Conservation (phyloP, 2,888 invertebrate genomes). For the Cephalotes varians region DNA sequence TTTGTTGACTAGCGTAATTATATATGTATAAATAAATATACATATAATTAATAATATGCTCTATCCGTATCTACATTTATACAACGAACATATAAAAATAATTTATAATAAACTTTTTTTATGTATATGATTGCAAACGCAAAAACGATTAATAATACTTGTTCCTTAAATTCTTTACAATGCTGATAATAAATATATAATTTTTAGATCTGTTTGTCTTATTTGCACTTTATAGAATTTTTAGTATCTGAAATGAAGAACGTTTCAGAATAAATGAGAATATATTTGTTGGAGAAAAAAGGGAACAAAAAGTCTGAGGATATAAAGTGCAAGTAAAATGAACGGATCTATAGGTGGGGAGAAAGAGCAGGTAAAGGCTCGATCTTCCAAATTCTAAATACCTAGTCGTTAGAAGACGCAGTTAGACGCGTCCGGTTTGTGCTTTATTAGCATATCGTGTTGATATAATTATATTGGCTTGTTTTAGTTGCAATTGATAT, state of each 20-base stretch:
- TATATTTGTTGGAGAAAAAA: not conserved
- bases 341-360: not conserved
- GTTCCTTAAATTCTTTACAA: not conserved
- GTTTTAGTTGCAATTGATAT: not conserved
- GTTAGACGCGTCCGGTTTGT: not conserved
- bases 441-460: not conserved
- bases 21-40: not conserved
- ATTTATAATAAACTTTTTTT: not conserved
- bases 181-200: not conserved
- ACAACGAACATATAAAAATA: not conserved
- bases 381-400: not conserved
- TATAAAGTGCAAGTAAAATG: not conserved
- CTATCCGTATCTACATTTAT: not conserved
- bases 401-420: not conserved
- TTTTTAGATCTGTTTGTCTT: not conserved
- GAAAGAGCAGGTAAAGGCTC: not conserved
- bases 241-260: not conserved
- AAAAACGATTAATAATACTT: not conserved
- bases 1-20: too few relatives aligned
- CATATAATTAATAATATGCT: not conserved
- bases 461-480: not conserved
- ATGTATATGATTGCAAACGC: not conserved
- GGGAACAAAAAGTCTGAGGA: not conserved
- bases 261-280: not conserved
- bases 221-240: not conserved